These are phyloP conservation scores for Acrocephalus scirpaceus DNA, from an alignment of 2,797 vertebrate species.

Conservation along the genomic window DNA sequence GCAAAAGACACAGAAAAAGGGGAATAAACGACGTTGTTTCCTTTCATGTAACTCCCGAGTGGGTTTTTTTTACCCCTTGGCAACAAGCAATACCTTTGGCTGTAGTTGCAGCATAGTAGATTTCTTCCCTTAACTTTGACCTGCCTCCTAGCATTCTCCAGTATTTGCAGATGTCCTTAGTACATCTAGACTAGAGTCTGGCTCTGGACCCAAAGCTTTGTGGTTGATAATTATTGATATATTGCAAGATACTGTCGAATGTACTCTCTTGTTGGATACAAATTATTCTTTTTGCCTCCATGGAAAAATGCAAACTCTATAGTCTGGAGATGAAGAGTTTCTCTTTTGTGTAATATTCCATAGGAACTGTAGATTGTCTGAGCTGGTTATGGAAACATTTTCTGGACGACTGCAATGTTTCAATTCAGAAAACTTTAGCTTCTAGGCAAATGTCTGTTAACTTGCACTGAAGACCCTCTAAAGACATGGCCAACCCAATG, in stretches of 20 bases:
- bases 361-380: not conserved
- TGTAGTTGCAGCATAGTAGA: not conserved
- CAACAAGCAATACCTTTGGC: not conserved
- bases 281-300: not conserved
- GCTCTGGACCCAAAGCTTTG: not conserved
- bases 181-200: not conserved
- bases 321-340: not conserved
- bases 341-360: not conserved
- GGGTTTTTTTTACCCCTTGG: not conserved
- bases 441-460: not conserved
- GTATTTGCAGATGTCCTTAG: not conserved
- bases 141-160: not conserved
- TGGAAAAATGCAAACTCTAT: not conserved
- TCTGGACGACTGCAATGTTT: not conserved
- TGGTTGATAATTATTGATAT: not conserved
- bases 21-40: not conserved
- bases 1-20: not conserved
- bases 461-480: not conserved
- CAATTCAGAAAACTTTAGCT: not conserved
- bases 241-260: not conserved
- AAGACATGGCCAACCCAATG: not conserved
- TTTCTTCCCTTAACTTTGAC: not conserved
- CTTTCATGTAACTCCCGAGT: not conserved
- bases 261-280: not conserved
- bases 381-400: not conserved